These are phyloP conservation scores for Kryptolebias marmoratus DNA, from an alignment of 2,113 vertebrate genomes.

Conservation along the genomic window DNA sequence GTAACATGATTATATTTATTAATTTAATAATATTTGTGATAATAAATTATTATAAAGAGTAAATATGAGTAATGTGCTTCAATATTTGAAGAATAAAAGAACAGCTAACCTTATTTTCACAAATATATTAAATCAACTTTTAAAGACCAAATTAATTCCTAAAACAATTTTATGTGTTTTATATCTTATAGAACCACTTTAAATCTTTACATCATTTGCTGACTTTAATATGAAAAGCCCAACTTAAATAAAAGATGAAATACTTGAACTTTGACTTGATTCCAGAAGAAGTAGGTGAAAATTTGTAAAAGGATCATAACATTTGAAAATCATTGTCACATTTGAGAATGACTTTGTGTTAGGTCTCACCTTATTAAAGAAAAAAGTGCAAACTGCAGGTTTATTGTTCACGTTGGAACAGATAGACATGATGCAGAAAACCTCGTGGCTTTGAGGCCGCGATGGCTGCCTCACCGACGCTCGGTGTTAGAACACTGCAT, in stretches of 20 bases:
- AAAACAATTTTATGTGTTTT: too few relatives aligned
- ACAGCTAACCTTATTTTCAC: not conserved
- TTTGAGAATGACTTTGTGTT: slow-evolving; percentile 15
- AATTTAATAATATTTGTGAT: too few relatives aligned
- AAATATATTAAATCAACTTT: not conserved
- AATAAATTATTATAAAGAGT: too few relatives aligned
- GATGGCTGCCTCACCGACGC: slow-evolving; percentile 35
- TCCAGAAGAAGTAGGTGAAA: too few relatives aligned
- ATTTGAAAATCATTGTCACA: not conserved
- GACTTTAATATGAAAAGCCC: not conserved
- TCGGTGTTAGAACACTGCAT: slow-evolving; percentile 67
- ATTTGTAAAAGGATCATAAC: not conserved
- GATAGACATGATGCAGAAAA: slow-evolving; percentile 25
- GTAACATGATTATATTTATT: too few relatives aligned
- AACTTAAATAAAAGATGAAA: not conserved
- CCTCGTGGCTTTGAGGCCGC: slow-evolving; percentile 40
- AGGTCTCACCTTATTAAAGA: slow-evolving; percentile 15
- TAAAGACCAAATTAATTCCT: too few relatives aligned
- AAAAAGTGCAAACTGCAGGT: slow-evolving; percentile 4
- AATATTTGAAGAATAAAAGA: not conserved
- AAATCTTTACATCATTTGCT: too few relatives aligned
- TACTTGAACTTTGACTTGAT: not conserved
- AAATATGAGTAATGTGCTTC: too few relatives aligned
- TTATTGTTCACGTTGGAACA: slow-evolving; percentile 22
- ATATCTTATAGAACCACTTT: too few relatives aligned